Conservation (phyloP, 2,113 vertebrate genomes). For the Hyaena hyaena region DNA sequence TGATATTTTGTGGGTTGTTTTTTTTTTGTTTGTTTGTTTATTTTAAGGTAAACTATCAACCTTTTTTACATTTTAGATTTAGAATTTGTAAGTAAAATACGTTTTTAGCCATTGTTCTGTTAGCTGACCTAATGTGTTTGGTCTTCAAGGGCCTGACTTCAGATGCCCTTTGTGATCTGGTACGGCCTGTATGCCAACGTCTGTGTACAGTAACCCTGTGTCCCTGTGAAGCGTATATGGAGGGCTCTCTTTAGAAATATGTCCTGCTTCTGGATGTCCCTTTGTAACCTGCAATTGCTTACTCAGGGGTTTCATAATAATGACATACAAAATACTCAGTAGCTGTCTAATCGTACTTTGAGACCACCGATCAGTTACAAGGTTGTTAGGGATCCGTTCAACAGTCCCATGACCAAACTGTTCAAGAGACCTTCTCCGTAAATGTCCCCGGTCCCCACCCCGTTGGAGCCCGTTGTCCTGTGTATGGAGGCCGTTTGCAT, state of each 20-base stretch:
- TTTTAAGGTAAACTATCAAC: neutral
- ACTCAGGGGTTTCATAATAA: slow-evolving; percentile 84
- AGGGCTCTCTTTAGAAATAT: slow-evolving; percentile 43
- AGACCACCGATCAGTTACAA: slow-evolving; percentile 63
- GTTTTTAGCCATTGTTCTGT: neutral
- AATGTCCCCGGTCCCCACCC: slow-evolving; percentile 53
- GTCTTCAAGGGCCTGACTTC: neutral
- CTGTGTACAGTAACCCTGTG: neutral
- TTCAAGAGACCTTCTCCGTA: slow-evolving; percentile 38
- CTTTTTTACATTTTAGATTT: neutral
- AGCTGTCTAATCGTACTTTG: slow-evolving; percentile 5
- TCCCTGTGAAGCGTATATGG: neutral
- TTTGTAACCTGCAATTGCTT: slow-evolving; percentile 74
- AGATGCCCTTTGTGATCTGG: neutral
- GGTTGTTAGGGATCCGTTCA: neutral
- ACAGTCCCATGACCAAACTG: neutral
- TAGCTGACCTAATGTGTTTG: neutral
- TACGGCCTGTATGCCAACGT: accelerated
- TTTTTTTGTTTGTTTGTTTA: neutral
- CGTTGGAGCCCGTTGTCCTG: neutral
- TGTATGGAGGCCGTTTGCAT: slow-evolving; percentile 55
- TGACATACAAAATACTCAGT: slow-evolving; percentile 57
- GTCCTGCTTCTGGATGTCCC: slow-evolving; percentile 48
- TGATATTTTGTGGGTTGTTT: neutral
- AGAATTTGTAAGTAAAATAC: neutral